These are phyloP conservation scores for Colaptes auratus DNA, from an alignment of 2,113 vertebrate species.

Conservation along the genomic window DNA sequence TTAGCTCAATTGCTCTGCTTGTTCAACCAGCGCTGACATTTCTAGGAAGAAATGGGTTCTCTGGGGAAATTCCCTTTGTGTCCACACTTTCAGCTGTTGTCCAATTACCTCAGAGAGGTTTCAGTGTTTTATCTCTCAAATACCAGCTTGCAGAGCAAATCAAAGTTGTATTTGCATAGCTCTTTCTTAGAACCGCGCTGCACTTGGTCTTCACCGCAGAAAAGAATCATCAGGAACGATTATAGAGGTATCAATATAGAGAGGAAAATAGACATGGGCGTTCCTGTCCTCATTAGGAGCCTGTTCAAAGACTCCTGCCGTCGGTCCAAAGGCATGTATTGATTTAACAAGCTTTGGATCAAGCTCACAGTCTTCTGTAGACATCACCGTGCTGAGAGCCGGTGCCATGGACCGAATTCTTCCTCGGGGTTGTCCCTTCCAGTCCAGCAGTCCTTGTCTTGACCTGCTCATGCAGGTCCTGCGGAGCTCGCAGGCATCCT, in stretches of 20 bases:
- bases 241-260: not conserved
- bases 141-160: conserved; percentile 30
- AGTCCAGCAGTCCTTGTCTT: not conserved
- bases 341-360: not conserved
- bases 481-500: not conserved
- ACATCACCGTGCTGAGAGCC: not conserved
- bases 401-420: fast-evolving
- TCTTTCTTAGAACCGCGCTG: not conserved
- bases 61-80: conserved; percentile 60
- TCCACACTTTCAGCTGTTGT: conserved; percentile 36
- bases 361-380: not conserved
- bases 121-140: conserved; percentile 51
- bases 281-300: not conserved
- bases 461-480: not conserved
- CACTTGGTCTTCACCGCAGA: not conserved
- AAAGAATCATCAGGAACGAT: not conserved
- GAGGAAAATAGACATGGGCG: not conserved
- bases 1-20: conserved; percentile 7
- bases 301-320: not conserved
- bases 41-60: conserved; percentile 46
- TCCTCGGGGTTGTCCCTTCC: fast-evolving
- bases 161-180: not conserved
- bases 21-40: conserved; percentile 47
- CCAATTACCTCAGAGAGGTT: conserved; percentile 53
- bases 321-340: not conserved